A percentile compares a stretch with the other conserved stretches of the same genome.
Evolutionary conservation across 2,797 vertebrate species (phyloP).

Genomic region (Synanceia verrucosa): DNA sequence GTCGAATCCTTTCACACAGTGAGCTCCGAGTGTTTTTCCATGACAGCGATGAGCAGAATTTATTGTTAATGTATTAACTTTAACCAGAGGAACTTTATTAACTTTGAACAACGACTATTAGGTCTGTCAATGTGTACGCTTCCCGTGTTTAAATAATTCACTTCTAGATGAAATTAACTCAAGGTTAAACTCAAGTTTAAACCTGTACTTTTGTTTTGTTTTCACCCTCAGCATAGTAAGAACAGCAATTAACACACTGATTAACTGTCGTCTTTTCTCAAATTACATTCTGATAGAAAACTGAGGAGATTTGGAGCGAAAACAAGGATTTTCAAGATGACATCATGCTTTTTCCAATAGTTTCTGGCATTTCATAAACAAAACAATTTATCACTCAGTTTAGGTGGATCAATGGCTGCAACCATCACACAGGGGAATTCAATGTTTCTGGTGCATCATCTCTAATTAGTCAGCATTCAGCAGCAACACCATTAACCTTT

Average conservation of each 20-base stretch:
- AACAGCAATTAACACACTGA: no score
- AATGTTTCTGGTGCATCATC: not conserved
- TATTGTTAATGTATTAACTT: not conserved
- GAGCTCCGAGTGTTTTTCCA: no score
- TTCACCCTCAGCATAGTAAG: not conserved
- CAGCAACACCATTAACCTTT: not conserved
- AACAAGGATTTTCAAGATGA: not conserved
- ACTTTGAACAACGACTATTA: not conserved
- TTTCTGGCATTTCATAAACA: not conserved
- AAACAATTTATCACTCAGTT: no score
- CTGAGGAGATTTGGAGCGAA: no score
- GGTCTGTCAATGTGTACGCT: not conserved
- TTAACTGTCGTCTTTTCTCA: no score
- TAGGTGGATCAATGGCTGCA: no score
- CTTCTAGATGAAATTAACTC: not conserved
- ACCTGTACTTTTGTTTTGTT: not conserved
- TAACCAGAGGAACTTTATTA: not conserved
- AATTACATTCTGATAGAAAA: no score
- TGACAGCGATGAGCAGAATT: no score
- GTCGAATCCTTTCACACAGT: not conserved
- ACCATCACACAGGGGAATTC: not conserved
- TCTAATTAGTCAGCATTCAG: not conserved
- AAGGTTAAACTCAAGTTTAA: not conserved
- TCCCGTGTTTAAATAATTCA: not conserved
- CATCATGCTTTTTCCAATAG: not conserved